phyloP scores from a whole-genome alignment of 30 jellyfish, hydroid and myxozoan genomes.

The Nemopilema nomurai region DNA sequence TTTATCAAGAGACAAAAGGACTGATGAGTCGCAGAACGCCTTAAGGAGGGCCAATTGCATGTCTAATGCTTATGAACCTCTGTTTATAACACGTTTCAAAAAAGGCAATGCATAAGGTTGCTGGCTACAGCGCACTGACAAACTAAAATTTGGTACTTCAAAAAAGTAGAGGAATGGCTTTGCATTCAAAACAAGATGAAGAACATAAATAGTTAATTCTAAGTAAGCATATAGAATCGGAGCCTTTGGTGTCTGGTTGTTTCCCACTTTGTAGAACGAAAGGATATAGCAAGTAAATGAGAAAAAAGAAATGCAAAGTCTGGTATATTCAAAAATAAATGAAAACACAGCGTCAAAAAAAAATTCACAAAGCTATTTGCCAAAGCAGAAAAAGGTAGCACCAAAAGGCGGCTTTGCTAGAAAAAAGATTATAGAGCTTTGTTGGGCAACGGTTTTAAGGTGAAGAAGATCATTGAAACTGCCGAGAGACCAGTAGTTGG shows the following conservation, averaged over 20 bases:
- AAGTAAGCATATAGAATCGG: neutral
- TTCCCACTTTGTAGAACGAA: neutral
- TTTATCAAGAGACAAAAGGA: too few species aligned
- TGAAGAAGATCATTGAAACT: too few species aligned
- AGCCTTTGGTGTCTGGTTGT: neutral
- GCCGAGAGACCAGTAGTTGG: too few species aligned
- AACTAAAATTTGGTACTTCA: too few species aligned
- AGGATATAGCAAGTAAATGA: neutral
- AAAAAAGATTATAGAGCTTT: neutral
- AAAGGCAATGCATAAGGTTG: too few species aligned
- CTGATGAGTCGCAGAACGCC: too few species aligned
- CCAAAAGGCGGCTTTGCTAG: neutral
- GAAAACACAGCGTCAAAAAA: neutral
- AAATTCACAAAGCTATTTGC: neutral
- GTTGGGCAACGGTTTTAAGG: neutral
- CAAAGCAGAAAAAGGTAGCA: neutral
- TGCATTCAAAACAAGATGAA: neutral
- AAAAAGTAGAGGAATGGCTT: neutral
- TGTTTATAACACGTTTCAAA: too few species aligned
- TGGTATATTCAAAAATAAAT: neutral
- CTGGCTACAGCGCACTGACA: too few species aligned
- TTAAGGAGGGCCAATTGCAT: too few species aligned
- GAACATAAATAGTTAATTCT: neutral
- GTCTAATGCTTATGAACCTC: too few species aligned
- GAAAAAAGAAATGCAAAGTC: neutral